phyloP scores from a whole-genome alignment of 2,113 vertebrate species.

The Hippolais icterina region DNA sequence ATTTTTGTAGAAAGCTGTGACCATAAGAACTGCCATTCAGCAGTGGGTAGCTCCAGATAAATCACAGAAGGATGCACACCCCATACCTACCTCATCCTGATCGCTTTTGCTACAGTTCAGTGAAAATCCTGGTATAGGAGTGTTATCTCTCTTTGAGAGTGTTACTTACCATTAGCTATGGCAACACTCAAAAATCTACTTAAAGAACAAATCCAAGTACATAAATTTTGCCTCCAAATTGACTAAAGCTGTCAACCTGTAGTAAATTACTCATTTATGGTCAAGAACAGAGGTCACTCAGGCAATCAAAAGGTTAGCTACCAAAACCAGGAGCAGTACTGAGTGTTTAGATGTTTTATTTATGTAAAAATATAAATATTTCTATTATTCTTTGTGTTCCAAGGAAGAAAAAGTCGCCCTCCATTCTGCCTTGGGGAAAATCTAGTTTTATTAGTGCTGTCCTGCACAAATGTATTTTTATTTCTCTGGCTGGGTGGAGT shows the following conservation, averaged over 20 bases:
- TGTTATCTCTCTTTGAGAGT: neutral
- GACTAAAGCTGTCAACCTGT: neutral
- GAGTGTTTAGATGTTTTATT: neutral
- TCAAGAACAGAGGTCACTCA: neutral
- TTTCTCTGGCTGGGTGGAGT: neutral
- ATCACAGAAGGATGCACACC: neutral
- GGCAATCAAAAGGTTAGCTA: neutral
- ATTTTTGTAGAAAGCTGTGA: neutral
- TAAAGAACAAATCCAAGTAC: neutral
- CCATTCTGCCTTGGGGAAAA: neutral
- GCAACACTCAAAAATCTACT: neutral
- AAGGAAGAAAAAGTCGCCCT: neutral
- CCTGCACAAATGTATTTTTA: neutral
- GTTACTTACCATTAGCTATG: neutral
- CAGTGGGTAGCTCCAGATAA: neutral
- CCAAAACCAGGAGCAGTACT: neutral
- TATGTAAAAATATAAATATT: neutral
- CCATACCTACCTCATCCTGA: neutral
- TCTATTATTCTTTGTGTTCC: neutral
- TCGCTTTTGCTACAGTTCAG: neutral
- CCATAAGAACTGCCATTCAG: neutral
- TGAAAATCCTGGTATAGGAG: neutral
- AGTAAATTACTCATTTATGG: neutral
- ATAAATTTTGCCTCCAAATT: neutral
- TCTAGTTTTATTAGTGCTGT: neutral